Percentiles rank a stretch among this genome's conserved stretches.
phyloP scores from a whole-genome alignment of 2,113 vertebrate genomes.

The Hippocampus zosterae region DNA sequence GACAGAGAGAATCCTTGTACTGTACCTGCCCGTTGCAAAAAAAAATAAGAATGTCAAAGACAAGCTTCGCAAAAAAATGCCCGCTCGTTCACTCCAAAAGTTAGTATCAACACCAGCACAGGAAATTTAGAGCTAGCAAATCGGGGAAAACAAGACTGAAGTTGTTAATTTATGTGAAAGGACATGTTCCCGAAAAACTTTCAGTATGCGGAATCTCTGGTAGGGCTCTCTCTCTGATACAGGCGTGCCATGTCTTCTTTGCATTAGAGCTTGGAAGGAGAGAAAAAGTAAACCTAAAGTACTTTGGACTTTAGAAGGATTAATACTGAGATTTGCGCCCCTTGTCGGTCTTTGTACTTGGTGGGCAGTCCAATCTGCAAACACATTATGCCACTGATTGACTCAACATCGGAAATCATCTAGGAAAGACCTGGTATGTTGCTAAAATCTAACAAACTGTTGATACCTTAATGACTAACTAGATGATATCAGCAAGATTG shows the following conservation, averaged over 20 bases:
- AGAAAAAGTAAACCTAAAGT: constrained; percentile 13
- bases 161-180: not conserved
- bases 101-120: not conserved
- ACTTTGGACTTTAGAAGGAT: constrained; percentile 33
- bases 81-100: constrained; percentile 19
- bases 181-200: too few relatives aligned
- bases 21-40: constrained; percentile 77
- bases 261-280: too few relatives aligned
- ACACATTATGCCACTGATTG: not conserved
- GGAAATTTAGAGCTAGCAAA: constrained; percentile 11
- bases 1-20: constrained; percentile 89
- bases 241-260: too few relatives aligned
- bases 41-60: constrained; percentile 26
- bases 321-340: not conserved
- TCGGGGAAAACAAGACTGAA: not conserved
- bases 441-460: too few relatives aligned
- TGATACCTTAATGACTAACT: not conserved
- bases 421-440: too few relatives aligned
- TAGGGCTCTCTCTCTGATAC: too few relatives aligned
- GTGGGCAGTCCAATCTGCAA: not conserved
- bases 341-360: not conserved
- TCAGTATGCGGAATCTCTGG: too few relatives aligned
- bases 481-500: not conserved
- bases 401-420: too few relatives aligned
- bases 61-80: constrained; percentile 10